Evolutionary conservation across 2,888 invertebrate species (phyloP).

Genomic region (Hermaeophaga mercurialis): DNA sequence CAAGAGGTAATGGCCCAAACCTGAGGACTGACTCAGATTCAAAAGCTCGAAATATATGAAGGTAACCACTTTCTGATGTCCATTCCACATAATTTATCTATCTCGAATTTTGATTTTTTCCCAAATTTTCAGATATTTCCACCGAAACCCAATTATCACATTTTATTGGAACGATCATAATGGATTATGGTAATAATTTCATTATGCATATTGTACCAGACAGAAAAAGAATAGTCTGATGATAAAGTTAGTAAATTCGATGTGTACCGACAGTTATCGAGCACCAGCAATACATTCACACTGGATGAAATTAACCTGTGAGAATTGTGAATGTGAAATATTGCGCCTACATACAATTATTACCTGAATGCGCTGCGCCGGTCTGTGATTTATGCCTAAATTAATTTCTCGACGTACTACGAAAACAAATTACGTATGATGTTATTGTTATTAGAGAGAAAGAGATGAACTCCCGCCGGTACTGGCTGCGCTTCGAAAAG

Average conservation of each 20-base stretch:
- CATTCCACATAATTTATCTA: no score
- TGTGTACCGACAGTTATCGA: neutral
- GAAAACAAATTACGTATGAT: slow-evolving; percentile 43
- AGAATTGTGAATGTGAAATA: slow-evolving; percentile 7
- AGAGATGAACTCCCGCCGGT: slow-evolving; percentile 32
- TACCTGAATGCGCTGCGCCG: neutral
- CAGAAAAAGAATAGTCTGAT: no score
- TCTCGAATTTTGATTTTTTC: no score
- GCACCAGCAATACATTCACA: neutral
- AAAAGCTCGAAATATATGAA: no score
- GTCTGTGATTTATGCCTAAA: slow-evolving; percentile 39
- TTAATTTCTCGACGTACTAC: slow-evolving; percentile 38
- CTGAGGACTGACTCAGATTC: no score
- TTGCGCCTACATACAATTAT: slow-evolving; percentile 4
- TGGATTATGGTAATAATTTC: no score
- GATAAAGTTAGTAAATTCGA: neutral
- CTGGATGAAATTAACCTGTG: slow-evolving; percentile 4
- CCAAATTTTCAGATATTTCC: no score
- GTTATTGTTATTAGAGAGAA: slow-evolving; percentile 37
- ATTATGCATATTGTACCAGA: no score
- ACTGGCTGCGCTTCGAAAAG: neutral
- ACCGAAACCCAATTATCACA: no score
- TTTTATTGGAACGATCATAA: no score
- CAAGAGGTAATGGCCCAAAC: no score
- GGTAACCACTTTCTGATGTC: no score